Evolutionary conservation across 2,888 invertebrate species (phyloP).

Genomic region (Melolontha melolontha): DNA sequence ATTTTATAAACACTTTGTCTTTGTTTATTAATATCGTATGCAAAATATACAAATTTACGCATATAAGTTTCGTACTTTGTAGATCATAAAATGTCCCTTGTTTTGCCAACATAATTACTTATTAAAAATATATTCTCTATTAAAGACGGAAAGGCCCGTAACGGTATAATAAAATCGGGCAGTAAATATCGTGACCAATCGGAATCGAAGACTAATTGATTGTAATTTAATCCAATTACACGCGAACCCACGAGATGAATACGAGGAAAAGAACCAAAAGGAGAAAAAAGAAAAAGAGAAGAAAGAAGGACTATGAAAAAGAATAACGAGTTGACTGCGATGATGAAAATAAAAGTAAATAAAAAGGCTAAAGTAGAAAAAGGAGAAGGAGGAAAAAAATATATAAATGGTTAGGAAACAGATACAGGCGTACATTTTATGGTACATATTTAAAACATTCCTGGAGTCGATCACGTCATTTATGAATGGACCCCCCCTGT

Average conservation of each 20-base stretch:
- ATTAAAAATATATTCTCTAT: too few relatives aligned
- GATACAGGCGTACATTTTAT: constrained; percentile 45
- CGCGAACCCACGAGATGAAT: constrained; percentile 27
- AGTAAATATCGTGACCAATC: constrained; percentile 36
- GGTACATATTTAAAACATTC: constrained; percentile 52
- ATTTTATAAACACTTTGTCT: too few relatives aligned
- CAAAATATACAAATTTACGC: too few relatives aligned
- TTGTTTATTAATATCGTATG: too few relatives aligned
- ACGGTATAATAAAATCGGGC: constrained; percentile 12
- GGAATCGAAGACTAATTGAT: constrained; percentile 37
- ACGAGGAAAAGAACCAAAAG: too few relatives aligned
- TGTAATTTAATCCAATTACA: constrained; percentile 39
- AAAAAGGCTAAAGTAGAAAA: constrained; percentile 23
- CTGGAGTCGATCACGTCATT: constrained; percentile 51
- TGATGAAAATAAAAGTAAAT: constrained; percentile 22
- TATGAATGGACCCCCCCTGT: constrained; percentile 62
- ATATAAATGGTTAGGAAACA: constrained; percentile 35
- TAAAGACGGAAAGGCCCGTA: neutral
- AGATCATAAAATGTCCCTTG: too few relatives aligned
- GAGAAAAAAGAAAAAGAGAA: constrained; percentile 2
- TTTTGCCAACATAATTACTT: too few relatives aligned
- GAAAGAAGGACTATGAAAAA: neutral
- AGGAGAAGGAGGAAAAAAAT: constrained; percentile 26
- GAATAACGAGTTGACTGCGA: constrained; percentile 1
- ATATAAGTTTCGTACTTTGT: too few relatives aligned